Base-by-base conservation (phyloP, 2,888 invertebrate genomes). In the Pasiphila rectangulata region DNA sequence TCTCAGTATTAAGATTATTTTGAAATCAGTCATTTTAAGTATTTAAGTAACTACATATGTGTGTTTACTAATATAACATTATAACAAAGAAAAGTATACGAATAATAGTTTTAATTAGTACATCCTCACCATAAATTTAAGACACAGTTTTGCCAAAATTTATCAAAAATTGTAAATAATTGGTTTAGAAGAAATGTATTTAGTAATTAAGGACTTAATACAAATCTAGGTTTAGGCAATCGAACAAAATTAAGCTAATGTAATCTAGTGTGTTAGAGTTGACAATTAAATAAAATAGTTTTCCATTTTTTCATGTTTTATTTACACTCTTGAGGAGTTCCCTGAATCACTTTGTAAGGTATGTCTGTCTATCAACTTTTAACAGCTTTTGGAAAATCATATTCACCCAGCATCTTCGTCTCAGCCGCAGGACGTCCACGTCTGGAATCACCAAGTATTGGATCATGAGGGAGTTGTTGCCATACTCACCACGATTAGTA, bases 241-340 rank as follows among this genome's bases (percentile, higher is more conserved):
- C 30, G 44, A 51, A 53, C 49, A 54, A 56, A 54, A 38, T 46
- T 51, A 50, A 37, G 47, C 47, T 47, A 58, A 57, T 51, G 55
- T 69, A 72, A 67, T 45, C 53, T 58, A 63, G 32, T 32, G 32
- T 59, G 59, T 48, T 69, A 66, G 64, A 69, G 64, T 63, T 62
- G 59, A 52, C 57, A 64, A 71, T 72, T 67, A 75, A 74, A 79
- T 75, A 75, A 78, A 79, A 79, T 79, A 79, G 77, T 79, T 79
- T 79, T 79, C 61, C 75, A 77, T 67, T 67, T 67, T 41, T 38
- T 27, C 4, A 41, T 41, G 43, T 55, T 53, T 57, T 41, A 37
- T 47, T 51, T 29, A 10, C 29, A 16, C 2, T 34, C 19, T 21
- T 21, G 2, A 6, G 7, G 7, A 5, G 4, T 4, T 21, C 6